Conservation (phyloP, 2,888 invertebrate species). For the Cenopis cana region DNA sequence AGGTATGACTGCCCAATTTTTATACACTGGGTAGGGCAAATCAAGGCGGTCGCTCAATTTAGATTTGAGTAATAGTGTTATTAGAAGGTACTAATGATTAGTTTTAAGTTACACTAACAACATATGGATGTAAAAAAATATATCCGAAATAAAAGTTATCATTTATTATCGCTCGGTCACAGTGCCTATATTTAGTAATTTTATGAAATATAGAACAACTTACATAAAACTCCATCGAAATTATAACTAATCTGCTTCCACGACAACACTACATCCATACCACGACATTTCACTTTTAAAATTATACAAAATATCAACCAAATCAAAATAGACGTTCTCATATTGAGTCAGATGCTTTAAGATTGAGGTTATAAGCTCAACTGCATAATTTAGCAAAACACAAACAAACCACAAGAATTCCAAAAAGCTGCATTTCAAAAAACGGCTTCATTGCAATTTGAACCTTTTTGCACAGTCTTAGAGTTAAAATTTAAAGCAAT, state of each 20-base stretch:
- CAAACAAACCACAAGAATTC: background rate
- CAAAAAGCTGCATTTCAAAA: background rate
- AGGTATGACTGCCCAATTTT: no score
- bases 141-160: no score
- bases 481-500: background rate
- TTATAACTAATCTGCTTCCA: conserved; percentile 70
- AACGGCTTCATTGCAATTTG: background rate
- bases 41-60: no score
- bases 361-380: background rate
- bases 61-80: no score
- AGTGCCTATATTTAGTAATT: no score
- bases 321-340: background rate
- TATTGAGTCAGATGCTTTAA: background rate
- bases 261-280: conserved; percentile 54
- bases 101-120: no score
- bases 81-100: no score
- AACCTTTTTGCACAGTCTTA: background rate
- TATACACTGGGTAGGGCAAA: no score
- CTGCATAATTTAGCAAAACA: background rate
- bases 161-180: no score
- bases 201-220: conserved; percentile 50
- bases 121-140: no score
- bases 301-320: background rate
- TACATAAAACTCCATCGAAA: conserved; percentile 62
- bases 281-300: conserved; percentile 8